Evolutionary conservation across 2,797 vertebrate species (phyloP), one percentile per base, ranked within the genome.

Genomic region (Microctenopoma stevenorrisi): DNA sequence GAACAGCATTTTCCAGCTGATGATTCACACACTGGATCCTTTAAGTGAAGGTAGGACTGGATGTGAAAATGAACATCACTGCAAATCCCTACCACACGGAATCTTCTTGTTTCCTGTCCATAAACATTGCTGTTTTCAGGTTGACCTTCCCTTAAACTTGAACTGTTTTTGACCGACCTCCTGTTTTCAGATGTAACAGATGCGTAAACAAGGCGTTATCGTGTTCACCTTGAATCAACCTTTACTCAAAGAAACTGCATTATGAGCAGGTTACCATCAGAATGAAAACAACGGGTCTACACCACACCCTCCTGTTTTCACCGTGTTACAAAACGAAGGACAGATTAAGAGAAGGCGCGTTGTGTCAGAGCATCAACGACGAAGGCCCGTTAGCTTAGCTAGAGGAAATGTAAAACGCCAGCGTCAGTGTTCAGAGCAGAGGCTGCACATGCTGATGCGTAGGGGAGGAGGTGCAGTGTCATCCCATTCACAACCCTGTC

Each of bases 1-100:
- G 87, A 99, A 98, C 87, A 99, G 98, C 92, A 99, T 99, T 91
- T 99, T 99, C 86, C 98, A 99, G 86, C 95, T 99, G 76, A 99
- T 99, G 98, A 99, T 99, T 90, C 96, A 99, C 86, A 99, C 98
- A 0, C 88, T 99, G 74, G 98, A 99, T 84, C 98, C 97, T 5
- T 95, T 99, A 55, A 97, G 96, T 55, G 97, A 99, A 98, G 97
- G 97, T 99, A 22, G 22, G 22, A 22, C 22, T 22, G 22, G 22
- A 22, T 22, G 22, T 22, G 22, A 22, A 22, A 22, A 22, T 22
- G 22, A 22, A 22, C 22, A 22, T 22, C 28, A 16, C 15, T 37
- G 44, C 37, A 72, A 3, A n/a, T 47, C 25, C 64, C 13, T 40
- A 52, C 48, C 0, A 18, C 1, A 6, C 25, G 43, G 54, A 58